Conservation (phyloP, 2,797 vertebrate species). For the Sebastes matsubarae region DNA sequence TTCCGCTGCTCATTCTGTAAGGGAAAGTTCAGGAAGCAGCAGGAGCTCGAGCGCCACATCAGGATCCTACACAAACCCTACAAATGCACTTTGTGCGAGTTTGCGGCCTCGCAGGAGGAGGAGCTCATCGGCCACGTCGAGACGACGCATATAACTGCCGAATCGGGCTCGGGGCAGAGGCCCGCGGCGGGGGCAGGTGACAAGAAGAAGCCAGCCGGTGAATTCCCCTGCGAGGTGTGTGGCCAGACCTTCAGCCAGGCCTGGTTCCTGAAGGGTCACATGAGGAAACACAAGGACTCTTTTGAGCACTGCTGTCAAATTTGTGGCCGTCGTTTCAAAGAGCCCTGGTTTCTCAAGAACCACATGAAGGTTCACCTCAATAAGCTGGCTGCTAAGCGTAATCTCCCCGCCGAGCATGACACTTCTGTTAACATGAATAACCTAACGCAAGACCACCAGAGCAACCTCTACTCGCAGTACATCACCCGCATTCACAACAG, state of each 20-base stretch:
- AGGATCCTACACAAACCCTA: slow-evolving; percentile 98
- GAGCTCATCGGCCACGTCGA: slow-evolving; percentile 97
- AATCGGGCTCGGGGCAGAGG: slow-evolving; percentile 90
- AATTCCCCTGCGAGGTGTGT: slow-evolving; percentile 97
- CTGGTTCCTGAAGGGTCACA: slow-evolving; percentile 99
- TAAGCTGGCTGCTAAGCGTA: slow-evolving; percentile 94
- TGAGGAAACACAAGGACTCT: slow-evolving; percentile 99
- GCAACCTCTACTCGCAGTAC: slow-evolving; percentile 93
- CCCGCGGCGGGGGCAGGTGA: slow-evolving; percentile 67
- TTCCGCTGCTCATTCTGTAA: slow-evolving; percentile 99
- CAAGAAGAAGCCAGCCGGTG: slow-evolving; percentile 87
- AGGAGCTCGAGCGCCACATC: slow-evolving; percentile 97
- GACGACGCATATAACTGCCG: slow-evolving; percentile 94
- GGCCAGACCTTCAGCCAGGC: slow-evolving; percentile 98
- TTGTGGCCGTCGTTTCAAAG: slow-evolving; percentile 97
- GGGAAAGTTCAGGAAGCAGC: slow-evolving; percentile 98
- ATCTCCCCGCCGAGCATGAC: slow-evolving; percentile 85
- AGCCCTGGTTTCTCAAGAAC: slow-evolving; percentile 99
- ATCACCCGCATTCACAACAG: slow-evolving; percentile 93
- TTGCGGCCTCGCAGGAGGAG: slow-evolving; percentile 96
- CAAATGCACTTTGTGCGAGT: slow-evolving; percentile 99
- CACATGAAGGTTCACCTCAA: slow-evolving; percentile 99
- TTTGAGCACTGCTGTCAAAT: slow-evolving; percentile 99
- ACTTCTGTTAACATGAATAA: slow-evolving; percentile 85
- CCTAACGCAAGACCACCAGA: slow-evolving; percentile 90